Conservation (phyloP, 2,888 invertebrate species). For the Dryobotodes eremita region DNA sequence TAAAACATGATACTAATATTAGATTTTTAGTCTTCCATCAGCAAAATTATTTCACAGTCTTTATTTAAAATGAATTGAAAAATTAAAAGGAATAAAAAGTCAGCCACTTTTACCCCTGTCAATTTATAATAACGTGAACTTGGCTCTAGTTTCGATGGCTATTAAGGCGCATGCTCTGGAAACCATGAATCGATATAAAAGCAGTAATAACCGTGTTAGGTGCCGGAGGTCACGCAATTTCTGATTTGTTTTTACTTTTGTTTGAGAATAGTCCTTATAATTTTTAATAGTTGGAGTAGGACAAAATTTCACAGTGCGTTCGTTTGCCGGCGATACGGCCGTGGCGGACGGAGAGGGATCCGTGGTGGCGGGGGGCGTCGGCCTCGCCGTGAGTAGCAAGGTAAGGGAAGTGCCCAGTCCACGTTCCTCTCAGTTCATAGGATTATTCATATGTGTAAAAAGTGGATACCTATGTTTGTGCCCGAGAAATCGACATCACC, state of each 20-base stretch:
- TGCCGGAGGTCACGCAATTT: constrained; percentile 68
- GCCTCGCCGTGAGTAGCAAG: constrained; percentile 90
- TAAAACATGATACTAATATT: constrained; percentile 3
- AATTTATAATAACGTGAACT: constrained; percentile 5
- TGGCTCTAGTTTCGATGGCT: constrained; percentile 3
- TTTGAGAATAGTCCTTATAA: constrained; percentile 57
- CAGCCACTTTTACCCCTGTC: background rate
- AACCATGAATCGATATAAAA: constrained; percentile 65
- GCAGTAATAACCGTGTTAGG: constrained; percentile 50
- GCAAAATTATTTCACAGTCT: background rate
- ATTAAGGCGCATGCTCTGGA: constrained; percentile 66
- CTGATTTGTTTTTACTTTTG: constrained; percentile 53
- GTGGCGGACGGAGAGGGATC: constrained; percentile 87
- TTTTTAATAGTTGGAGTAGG: constrained; percentile 61
- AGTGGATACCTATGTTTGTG: constrained; percentile 16
- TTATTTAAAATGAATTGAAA: background rate
- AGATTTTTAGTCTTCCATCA: background rate
- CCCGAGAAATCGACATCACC: constrained; percentile 9
- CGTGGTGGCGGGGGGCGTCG: constrained; percentile 86
- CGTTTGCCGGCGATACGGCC: constrained; percentile 78
- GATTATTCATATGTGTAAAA: constrained; percentile 37
- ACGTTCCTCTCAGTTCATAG: constrained; percentile 28
- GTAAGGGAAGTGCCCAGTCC: constrained; percentile 68
- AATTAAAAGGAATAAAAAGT: background rate
- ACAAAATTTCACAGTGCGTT: constrained; percentile 73